Base-by-base conservation (phyloP, 2,888 invertebrate genomes). In the Hipparchia sbordonii region DNA sequence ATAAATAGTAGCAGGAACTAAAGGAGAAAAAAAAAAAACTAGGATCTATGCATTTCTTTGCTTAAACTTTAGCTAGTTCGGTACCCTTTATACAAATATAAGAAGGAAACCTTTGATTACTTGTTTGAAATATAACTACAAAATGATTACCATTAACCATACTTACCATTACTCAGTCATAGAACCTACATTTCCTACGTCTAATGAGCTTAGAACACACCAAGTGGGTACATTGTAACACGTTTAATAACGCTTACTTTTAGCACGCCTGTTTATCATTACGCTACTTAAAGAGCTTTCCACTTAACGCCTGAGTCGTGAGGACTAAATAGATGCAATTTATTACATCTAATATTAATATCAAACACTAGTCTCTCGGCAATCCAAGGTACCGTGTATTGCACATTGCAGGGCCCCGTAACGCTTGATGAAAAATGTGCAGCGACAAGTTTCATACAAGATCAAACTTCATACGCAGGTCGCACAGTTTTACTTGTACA, bases 281-380 rank as follows among this genome's bases (percentile, higher is more conserved):
- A 70, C 59, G 74, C 78, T 77, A 77, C 79, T 77, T 78, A 67
- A 76, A 72, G 75, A 75, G 75, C 79, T 80, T 78, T 80, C 76
- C 71, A 77, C 76, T 75, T 77, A 81, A 76, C 78, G 77, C 80
- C 78, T 48, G 76, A 82, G 74, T 90, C 90, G 91, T 91, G 90
- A 88, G 84, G 77, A 81, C 84, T 85, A 88, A 90, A 90, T 90
- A 85, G 82, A 79, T 73, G 79, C 84, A 81, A 91, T 90, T 89
- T 89, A 88, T 89, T 84, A 88, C 83, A 81, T 80, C 78, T 78
- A 75, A 77, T 85, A 84, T 87, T 87, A 86, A 87, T 87, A 62
- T 46, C 23, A 56, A 62, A n/a, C 8, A 62, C 7, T 12, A 4
- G 23, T 52, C 65, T 33, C 51, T 51, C 48, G 13, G 23, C 10